These are phyloP conservation scores for Castor canadensis DNA, from an alignment of 2,113 vertebrate species.

Conservation along the genomic window DNA sequence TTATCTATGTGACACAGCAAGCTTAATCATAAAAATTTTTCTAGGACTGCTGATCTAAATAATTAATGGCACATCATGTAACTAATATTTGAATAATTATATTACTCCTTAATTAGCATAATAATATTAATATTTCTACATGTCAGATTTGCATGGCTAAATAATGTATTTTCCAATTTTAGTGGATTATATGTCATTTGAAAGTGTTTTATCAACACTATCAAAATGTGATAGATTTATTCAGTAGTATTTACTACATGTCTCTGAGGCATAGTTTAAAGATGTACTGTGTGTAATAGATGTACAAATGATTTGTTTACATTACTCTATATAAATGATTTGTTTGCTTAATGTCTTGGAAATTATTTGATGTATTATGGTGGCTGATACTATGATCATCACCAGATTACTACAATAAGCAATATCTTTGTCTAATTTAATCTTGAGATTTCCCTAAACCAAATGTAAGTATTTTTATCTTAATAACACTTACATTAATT, in stretches of 20 bases:
- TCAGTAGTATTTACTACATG: constrained; percentile 56
- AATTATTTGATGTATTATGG: constrained; percentile 81
- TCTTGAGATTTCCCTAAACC: constrained; percentile 67
- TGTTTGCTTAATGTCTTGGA: constrained; percentile 83
- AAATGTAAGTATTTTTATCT: constrained; percentile 63
- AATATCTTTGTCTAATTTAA: constrained; percentile 71
- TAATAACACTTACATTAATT: constrained; percentile 51
- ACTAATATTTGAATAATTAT: constrained; percentile 52
- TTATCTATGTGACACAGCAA: not conserved
- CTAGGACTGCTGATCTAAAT: not conserved
- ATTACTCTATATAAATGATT: constrained; percentile 81
- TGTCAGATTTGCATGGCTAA: constrained; percentile 40
- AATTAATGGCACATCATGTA: not conserved
- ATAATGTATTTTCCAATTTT: constrained; percentile 50
- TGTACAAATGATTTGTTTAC: constrained; percentile 79
- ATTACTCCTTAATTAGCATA: constrained; percentile 49
- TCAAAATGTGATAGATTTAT: constrained; percentile 73
- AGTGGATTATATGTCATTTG: constrained; percentile 60
- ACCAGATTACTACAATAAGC: constrained; percentile 72
- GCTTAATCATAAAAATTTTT: not conserved
- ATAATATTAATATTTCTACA: constrained; percentile 51
- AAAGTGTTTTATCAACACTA: constrained; percentile 46
- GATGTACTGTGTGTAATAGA: constrained; percentile 69
- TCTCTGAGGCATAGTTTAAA: constrained; percentile 76
- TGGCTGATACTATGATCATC: constrained; percentile 68